A percentile compares a stretch with the other conserved stretches of the same genome.
Evolutionary conservation across 2,888 invertebrate species (phyloP).

Genomic region (Macaria liturata): DNA sequence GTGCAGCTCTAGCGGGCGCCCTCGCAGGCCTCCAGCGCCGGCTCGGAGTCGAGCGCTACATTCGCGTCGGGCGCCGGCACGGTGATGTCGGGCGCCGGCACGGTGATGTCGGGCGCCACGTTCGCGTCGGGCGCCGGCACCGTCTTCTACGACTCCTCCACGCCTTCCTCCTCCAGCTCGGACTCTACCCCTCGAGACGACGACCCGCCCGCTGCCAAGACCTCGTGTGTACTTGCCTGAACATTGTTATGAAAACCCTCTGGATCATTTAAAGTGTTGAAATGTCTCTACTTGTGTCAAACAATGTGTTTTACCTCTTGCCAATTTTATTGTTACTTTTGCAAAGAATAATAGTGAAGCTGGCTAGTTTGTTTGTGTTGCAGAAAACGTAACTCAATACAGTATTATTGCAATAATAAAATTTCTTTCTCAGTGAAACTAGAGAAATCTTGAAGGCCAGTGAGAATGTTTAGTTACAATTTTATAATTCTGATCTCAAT

Average conservation of each 20-base stretch:
- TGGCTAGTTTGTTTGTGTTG: too few relatives aligned
- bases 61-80: slow-evolving; percentile 25
- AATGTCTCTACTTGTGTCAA: too few relatives aligned
- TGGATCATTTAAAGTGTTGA: too few relatives aligned
- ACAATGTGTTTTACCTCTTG: too few relatives aligned
- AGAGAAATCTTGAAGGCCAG: slow-evolving; percentile 1
- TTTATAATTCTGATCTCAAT: slow-evolving; percentile 21
- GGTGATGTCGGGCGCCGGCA: slow-evolving; percentile 41
- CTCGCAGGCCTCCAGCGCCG: slow-evolving; percentile 3
- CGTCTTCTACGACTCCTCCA: slow-evolving; percentile 41
- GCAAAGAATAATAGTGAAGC: too few relatives aligned
- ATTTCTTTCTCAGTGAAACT: slow-evolving; percentile 1
- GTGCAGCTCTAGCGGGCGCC: slow-evolving; percentile 38
- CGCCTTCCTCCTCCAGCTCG: neutral
- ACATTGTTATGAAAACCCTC: too few relatives aligned
- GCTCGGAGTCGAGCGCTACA: neutral
- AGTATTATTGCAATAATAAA: too few relatives aligned
- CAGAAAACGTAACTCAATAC: too few relatives aligned
- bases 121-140: slow-evolving; percentile 25
- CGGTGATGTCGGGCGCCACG: neutral
- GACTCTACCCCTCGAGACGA: neutral
- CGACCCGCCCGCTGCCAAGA: slow-evolving; percentile 1
- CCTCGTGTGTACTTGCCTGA: slow-evolving; percentile 12
- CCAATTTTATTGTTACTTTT: too few relatives aligned
- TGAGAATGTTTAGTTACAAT: neutral